Percentiles rank a stretch among this genome's conserved stretches.
phyloP scores from a whole-genome alignment of 2,113 vertebrate species.

The Hoplias malabaricus region DNA sequence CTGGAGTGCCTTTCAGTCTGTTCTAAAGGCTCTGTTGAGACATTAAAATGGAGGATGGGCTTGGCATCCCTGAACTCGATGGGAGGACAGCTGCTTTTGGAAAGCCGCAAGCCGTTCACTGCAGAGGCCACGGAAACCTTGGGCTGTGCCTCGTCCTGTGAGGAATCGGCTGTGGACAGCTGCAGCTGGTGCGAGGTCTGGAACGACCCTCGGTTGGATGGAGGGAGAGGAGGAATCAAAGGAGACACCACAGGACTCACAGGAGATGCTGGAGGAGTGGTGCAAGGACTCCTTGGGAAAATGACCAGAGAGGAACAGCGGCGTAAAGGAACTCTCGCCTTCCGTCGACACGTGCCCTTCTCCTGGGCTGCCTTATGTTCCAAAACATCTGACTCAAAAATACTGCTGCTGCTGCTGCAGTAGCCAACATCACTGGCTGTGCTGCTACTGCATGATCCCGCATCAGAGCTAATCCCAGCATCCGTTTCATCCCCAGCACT shows the following conservation, averaged over 20 bases:
- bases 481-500: slow-evolving; percentile 63
- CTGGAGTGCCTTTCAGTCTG: slow-evolving; percentile 71
- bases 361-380: slow-evolving; percentile 67
- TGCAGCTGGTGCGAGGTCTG: slow-evolving; percentile 77
- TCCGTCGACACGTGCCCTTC: slow-evolving; percentile 64
- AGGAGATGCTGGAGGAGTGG: slow-evolving; percentile 86
- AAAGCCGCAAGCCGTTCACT: slow-evolving; percentile 78
- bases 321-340: slow-evolving; percentile 79
- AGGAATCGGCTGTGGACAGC: slow-evolving; percentile 70
- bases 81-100: slow-evolving; percentile 68
- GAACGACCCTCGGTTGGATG: slow-evolving; percentile 63
- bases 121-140: slow-evolving; percentile 79
- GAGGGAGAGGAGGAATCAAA: slow-evolving; percentile 54
- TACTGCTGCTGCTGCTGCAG: slow-evolving; percentile 74
- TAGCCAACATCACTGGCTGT: slow-evolving; percentile 74
- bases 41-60: slow-evolving; percentile 74
- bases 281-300: slow-evolving; percentile 87
- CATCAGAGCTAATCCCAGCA: slow-evolving; percentile 68
- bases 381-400: slow-evolving; percentile 78
- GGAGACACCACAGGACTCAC: slow-evolving; percentile 70
- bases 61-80: slow-evolving; percentile 76
- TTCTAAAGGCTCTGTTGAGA: slow-evolving; percentile 63
- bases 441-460: slow-evolving; percentile 78
- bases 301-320: slow-evolving; percentile 94
- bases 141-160: slow-evolving; percentile 66